Conservation (phyloP, 2,113 vertebrate genomes). For the Sylvilagus bachmani region DNA sequence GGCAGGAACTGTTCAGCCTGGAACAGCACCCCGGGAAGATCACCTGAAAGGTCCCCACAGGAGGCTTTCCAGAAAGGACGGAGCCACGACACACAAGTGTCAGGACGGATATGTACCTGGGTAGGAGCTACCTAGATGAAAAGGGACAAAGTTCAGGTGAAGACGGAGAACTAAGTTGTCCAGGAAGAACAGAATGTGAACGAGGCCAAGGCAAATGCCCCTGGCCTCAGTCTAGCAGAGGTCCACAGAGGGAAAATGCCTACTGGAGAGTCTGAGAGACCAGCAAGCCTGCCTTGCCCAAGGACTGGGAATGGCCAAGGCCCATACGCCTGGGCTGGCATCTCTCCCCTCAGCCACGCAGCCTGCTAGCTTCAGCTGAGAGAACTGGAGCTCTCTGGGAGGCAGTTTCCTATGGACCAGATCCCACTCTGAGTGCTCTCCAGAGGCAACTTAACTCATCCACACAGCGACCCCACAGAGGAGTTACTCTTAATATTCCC, state of each 20-base stretch:
- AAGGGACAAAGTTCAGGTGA: neutral
- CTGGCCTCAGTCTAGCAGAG: neutral
- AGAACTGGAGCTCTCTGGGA: neutral
- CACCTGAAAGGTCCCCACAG: neutral
- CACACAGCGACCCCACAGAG: neutral
- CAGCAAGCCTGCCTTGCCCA: neutral
- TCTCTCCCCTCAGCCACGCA: neutral
- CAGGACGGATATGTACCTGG: neutral
- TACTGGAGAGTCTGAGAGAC: neutral
- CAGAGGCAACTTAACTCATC: neutral
- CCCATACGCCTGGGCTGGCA: neutral
- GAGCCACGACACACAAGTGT: neutral
- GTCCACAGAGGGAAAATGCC: no score
- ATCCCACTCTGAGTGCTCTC: neutral
- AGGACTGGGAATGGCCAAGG: neutral
- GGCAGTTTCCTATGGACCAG: neutral
- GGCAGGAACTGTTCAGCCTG: neutral
- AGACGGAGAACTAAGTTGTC: neutral
- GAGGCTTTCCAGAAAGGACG: neutral
- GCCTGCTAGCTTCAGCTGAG: neutral
- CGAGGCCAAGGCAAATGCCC: neutral
- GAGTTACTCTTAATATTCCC: neutral
- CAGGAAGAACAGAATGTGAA: neutral
- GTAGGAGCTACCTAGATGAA: neutral
- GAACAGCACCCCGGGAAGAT: neutral